Base-by-base conservation (phyloP, 2,797 vertebrate species). In the Myripristis jacobus region DNA sequence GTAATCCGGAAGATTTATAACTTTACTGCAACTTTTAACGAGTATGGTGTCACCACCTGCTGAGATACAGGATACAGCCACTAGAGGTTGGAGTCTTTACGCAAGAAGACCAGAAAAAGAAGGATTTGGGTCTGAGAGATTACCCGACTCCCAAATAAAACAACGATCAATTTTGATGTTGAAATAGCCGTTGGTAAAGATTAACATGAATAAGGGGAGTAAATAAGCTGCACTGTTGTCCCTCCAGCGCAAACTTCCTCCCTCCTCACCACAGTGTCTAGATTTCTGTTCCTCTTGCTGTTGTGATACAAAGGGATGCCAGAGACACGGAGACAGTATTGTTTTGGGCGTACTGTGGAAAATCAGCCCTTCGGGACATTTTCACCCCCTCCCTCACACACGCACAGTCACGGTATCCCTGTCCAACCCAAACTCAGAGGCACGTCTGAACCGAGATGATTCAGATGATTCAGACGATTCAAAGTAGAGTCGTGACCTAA, bases 371-470 rank as follows among this genome's bases (percentile, higher is more conserved):
- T 81, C 57, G 2, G 18, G 12, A 65, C 53, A 65, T 48, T 31
- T 25, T 36, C 22, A 0, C 69, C 38, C 66, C 21, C 52, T 46
- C 54, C 18, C 8, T 58, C 65, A 46, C 44, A 70, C 19, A 51
- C 43, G 9, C 25, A 53, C 16, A 64, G 25, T 6, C 56, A 21
- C 46, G 34, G 31, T n/a, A 6, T 1, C 5, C n/a, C 16, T 46
- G 1, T 8, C 6, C 1, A n/a, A 50, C 43, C 24, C 12, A 19
- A 56, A 69, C 24, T 38, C 58, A 71, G 70, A 54, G 29, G 52
- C 36, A 72, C 38, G 38, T 65, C 36, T 73, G 48, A 77, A 69
- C 77, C 29, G 2, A 44, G 22, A 76, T 72, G 47, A 48, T 67
- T 21, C 61, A 65, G 44, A 21, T 44, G 15, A 15, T 44, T 44